Conservation (phyloP, 1,140 invertebrate species). For the Macrobrachium nipponense region DNA sequence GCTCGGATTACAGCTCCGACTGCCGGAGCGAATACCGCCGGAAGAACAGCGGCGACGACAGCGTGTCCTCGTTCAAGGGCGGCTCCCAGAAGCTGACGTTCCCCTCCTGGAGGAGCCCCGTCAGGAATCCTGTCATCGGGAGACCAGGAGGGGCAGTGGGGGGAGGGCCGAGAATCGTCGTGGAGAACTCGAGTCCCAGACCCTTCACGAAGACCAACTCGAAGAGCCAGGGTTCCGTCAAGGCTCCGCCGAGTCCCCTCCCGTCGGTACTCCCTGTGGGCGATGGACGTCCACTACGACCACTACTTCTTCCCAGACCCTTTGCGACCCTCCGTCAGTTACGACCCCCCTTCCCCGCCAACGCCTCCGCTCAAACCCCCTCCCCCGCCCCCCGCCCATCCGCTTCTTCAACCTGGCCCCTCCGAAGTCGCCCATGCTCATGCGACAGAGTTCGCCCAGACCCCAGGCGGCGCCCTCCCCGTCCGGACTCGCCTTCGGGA, state of each 20-base stretch:
- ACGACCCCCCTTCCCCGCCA: not conserved
- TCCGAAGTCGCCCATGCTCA: not conserved
- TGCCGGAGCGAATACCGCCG: conserved; percentile 4
- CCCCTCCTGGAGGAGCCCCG: conserved; percentile 12
- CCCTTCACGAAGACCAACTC: not conserved
- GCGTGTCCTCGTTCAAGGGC: conserved; percentile 35
- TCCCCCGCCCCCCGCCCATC: conserved; percentile 24
- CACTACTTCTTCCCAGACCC: conserved; percentile 37
- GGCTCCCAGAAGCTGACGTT: not conserved
- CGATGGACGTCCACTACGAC: conserved; percentile 42
- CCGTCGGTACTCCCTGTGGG: conserved; percentile 56
- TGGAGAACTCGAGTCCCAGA: not conserved
- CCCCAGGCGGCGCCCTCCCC: conserved; percentile 3
- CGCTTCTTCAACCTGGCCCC: conserved; percentile 29
- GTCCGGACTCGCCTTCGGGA: not conserved
- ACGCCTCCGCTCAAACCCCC: not conserved
- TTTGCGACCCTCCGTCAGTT: not conserved
- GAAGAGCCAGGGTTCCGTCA: conserved; percentile 36
- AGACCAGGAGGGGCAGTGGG: not conserved
- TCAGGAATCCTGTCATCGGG: not conserved
- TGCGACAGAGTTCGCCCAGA: conserved; percentile 12
- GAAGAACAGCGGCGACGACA: conserved; percentile 32
- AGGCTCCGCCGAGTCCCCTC: conserved; percentile 62
- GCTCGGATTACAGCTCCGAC: conserved; percentile 33
- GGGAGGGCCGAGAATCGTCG: not conserved